Base-by-base conservation (phyloP, 2,888 invertebrate genomes). In the Hydroisotoma schaefferi region DNA sequence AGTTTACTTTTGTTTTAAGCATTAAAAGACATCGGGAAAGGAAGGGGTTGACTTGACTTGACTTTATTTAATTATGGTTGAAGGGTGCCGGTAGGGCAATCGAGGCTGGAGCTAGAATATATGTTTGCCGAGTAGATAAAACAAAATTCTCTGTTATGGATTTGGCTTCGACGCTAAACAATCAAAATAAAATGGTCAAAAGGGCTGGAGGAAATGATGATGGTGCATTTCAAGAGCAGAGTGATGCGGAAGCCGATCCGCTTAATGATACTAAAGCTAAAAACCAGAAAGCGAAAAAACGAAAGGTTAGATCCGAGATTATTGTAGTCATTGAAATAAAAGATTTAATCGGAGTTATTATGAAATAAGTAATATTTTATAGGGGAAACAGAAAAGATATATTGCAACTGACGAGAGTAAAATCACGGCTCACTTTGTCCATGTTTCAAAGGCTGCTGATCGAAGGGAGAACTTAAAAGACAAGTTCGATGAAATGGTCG, bases 61-160 rank as follows among this genome's bases (percentile, higher is more conserved):
- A n/a, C 2, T 27, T 15, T n/a, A 51, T 29, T 52, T 23, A 38
- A 28, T 26, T 56, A 52, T 1, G 22, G 10, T 40, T 49, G 28
- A 49, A 67, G 62, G 47, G 66, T 2, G 57, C 65, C 1, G 69
- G 68, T 0, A 63, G 63, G 27, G 69, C 67, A 1, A 55, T 71
- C 10, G 71, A 70, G 52, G 64, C 67, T 25, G 67, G 69, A 8
- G 64, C 68, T 1, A 65, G 59, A 51, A 71, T 71, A 23, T 71
- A 70, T 49, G 63, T 66, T 46, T 71, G 71, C 47, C 68, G 69
- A 18, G 71, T 71, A 0, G 71, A 70, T 26, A 61, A 64, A 28
- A 65, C 71, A 1, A 67, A 71, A 46, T 40, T 57, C 6, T 61
- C 67, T 37, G 70, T 70, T 0, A 53, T 70, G 27, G 62, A 68